Evolutionary conservation across 2,797 vertebrate species (phyloP), one percentile per base, ranked within the genome.

Genomic region (Sebastes oblongus): DNA sequence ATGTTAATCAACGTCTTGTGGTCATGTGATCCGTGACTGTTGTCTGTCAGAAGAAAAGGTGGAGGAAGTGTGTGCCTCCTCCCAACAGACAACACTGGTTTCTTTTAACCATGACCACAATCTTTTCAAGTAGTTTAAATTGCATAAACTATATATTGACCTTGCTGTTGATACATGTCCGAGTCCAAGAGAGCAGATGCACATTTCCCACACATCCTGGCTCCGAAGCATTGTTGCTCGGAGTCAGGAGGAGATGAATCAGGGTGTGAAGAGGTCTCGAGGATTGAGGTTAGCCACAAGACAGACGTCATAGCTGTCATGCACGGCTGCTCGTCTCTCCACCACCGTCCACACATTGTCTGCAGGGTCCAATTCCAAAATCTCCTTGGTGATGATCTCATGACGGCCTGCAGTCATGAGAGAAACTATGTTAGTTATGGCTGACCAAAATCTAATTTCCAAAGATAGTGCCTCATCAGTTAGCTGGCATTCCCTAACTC

Each of bases 341-440:
- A 96, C 95, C 39, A 96, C 95, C 0, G 96, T 97, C 97, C 97
- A 98, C 79, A 95, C 95, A 85, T 96, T 97, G 89, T 97, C 96
- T 93, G 94, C 96, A 0, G 96, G 96, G 64, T 98, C 96, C 86
- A 98, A 77, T 82, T 97, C 96, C 25, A 97, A 82, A 86, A 98
- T 97, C 92, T 98, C 96, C 89, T 97, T 97, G 86, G 94, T 96
- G 89, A 98, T 97, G 81, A 98, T 95, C 88, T 98, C 97, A 8
- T 97, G 96, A 16, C 97, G 96, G 89, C 96, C 97, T 98, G 95
- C 79, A 96, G 94, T 85, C 82, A 81, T 22, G 52, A 71, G 55
- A 88, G 32, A 78, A 82, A 75, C 24, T n/a, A 76, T 50, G 61
- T 29, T 3, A 75, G 20, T 59, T 66, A 60, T n/a, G 67, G 50